phyloP scores from a whole-genome alignment of 2,888 invertebrate genomes.

The Achlya flavicornis region DNA sequence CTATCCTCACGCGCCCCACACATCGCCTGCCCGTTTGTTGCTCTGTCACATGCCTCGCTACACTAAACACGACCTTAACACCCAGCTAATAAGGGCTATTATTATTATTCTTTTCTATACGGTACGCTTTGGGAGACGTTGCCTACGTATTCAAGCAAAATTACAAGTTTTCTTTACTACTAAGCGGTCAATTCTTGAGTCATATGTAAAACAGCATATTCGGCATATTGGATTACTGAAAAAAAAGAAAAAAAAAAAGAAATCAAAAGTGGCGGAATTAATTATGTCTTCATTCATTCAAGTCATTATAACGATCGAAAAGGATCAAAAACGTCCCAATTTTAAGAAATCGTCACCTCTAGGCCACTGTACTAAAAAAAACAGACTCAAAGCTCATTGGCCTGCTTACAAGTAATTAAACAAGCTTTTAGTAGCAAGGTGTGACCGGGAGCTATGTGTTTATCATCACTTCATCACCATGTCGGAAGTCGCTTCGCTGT shows the following conservation, averaged over 20 bases:
- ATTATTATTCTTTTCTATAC: conserved; percentile 29
- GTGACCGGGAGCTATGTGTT: conserved; percentile 46
- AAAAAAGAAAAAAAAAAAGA: background rate
- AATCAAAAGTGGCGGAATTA: background rate
- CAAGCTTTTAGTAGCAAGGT: conserved; percentile 57
- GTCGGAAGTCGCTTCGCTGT: conserved; percentile 50
- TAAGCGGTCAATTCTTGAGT: background rate
- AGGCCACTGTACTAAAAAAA: conserved; percentile 5
- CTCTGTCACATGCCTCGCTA: conserved; percentile 79
- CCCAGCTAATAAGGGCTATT: conserved; percentile 62
- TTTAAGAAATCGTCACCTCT: background rate
- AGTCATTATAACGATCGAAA: too few species aligned
- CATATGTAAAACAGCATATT: background rate
- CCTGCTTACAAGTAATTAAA: conserved; percentile 6
- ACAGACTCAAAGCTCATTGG: background rate
- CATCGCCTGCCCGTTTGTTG: conserved; percentile 77
- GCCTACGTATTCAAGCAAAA: conserved; percentile 10
- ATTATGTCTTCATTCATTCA: background rate
- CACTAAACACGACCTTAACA: conserved; percentile 76
- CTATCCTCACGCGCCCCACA: conserved; percentile 73
- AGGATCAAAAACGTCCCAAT: background rate
- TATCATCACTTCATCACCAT: conserved; percentile 53
- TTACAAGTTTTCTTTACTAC: conserved; percentile 1
- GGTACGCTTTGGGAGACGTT: conserved; percentile 43
- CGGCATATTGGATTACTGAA: too few species aligned